Conservation (phyloP, 2,113 vertebrate species). For the Chionodraco myersi region DNA sequence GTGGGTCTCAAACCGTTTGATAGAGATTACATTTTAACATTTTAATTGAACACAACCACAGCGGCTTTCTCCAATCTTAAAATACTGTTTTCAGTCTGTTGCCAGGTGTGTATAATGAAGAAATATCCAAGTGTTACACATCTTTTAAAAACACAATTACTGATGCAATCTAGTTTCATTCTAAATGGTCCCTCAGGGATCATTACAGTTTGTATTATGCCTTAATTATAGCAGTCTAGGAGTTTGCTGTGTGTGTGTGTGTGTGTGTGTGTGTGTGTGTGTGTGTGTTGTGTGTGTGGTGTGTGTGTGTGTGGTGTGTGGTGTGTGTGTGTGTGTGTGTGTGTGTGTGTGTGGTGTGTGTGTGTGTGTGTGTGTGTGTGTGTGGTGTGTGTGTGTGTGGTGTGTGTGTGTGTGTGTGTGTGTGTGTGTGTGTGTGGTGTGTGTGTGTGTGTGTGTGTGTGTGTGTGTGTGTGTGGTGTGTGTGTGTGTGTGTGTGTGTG, state of each 20-base stretch:
- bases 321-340: too few relatives aligned
- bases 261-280: too few relatives aligned
- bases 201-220: too few relatives aligned
- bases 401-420: background rate
- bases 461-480: background rate
- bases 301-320: background rate
- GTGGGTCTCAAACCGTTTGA: background rate
- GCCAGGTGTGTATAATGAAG: background rate
- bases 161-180: conserved; percentile 1
- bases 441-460: too few relatives aligned
- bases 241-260: too few relatives aligned
- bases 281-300: too few relatives aligned
- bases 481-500: too few relatives aligned
- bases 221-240: too few relatives aligned
- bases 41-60: background rate
- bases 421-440: background rate
- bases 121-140: background rate
- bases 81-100: background rate
- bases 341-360: too few relatives aligned
- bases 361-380: too few relatives aligned
- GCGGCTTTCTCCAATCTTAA: background rate
- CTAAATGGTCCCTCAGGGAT: too few relatives aligned
- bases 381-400: too few relatives aligned
- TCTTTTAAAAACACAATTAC: background rate
- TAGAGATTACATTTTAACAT: background rate